Percentiles rank a stretch among this genome's conserved stretches.
Evolutionary conservation across 2,888 invertebrate species (phyloP).

Genomic region (Andrena camellia): DNA sequence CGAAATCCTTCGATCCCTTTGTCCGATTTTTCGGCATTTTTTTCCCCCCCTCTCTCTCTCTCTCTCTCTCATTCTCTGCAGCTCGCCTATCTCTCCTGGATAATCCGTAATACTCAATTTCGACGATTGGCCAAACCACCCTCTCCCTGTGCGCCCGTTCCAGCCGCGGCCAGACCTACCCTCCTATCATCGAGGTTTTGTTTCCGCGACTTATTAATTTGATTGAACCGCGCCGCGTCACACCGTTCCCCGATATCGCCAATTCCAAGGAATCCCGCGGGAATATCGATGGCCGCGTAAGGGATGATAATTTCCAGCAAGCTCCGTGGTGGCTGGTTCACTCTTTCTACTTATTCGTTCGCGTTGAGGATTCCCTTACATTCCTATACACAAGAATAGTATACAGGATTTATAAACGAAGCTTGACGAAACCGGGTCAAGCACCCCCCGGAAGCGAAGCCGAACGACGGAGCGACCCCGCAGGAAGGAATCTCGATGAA

Average conservation of each 20-base stretch:
- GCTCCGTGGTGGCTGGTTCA: too few species aligned
- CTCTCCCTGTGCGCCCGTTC: slow-evolving; percentile 77
- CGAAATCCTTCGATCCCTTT: slow-evolving; percentile 72
- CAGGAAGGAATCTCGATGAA: not conserved
- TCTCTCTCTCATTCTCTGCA: slow-evolving; percentile 2
- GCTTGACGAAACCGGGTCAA: not conserved
- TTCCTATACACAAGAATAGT: too few species aligned
- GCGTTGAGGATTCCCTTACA: too few species aligned
- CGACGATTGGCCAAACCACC: slow-evolving; percentile 81
- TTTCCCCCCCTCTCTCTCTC: slow-evolving; percentile 13
- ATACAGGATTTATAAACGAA: not conserved
- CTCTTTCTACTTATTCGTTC: too few species aligned
- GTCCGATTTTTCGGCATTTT: slow-evolving; percentile 58
- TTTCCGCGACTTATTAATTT: slow-evolving; percentile 84
- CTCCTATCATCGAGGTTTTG: slow-evolving; percentile 74
- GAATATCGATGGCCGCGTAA: not conserved
- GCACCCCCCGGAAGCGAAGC: not conserved
- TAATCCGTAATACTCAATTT: slow-evolving; percentile 84
- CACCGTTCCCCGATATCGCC: slow-evolving; percentile 46
- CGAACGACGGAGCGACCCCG: not conserved
- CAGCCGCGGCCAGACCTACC: slow-evolving; percentile 71
- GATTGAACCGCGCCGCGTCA: slow-evolving; percentile 77
- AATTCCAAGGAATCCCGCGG: slow-evolving; percentile 12
- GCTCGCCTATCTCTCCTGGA: slow-evolving; percentile 64
- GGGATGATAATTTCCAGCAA: not conserved